Evolutionary conservation across 2,888 invertebrate genomes (phyloP).

Genomic region (Ichneumoninae sp.): DNA sequence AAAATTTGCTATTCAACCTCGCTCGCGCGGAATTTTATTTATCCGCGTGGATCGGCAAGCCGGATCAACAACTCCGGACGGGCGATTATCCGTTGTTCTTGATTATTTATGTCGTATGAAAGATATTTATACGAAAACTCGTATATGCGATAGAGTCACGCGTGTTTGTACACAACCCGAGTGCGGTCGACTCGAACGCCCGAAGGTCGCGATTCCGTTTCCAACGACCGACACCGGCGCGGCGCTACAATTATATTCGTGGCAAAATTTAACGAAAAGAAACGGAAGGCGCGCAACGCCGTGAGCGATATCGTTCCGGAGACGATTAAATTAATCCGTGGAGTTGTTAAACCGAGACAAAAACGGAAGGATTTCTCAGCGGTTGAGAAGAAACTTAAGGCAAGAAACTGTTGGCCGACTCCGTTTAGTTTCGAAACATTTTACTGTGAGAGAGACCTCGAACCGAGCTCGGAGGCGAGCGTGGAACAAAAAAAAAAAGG

Average conservation of each 20-base stretch:
- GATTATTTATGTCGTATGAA: constrained; percentile 58
- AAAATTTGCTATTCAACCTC: not conserved
- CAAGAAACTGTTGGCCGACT: constrained; percentile 19
- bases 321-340: constrained; percentile 18
- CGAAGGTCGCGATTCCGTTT: constrained; percentile 45
- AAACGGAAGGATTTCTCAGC: constrained; percentile 30
- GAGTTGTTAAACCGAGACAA: constrained; percentile 1
- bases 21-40: constrained; percentile 20
- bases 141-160: constrained; percentile 10
- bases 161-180: constrained; percentile 11
- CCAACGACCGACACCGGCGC: not conserved
- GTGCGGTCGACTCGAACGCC: constrained; percentile 46
- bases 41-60: constrained; percentile 13
- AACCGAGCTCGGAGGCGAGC: not conserved
- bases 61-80: not conserved
- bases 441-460: constrained; percentile 20
- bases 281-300: constrained; percentile 16
- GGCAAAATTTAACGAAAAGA: constrained; percentile 17
- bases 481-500: not conserved
- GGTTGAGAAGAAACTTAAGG: constrained; percentile 28
- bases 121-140: constrained; percentile 58
- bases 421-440: constrained; percentile 25
- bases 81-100: constrained; percentile 22
- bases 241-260: constrained; percentile 7
- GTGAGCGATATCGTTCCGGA: constrained; percentile 16